Base-by-base conservation (phyloP, 2,888 invertebrate genomes). In the Oscheius sp. region DNA sequence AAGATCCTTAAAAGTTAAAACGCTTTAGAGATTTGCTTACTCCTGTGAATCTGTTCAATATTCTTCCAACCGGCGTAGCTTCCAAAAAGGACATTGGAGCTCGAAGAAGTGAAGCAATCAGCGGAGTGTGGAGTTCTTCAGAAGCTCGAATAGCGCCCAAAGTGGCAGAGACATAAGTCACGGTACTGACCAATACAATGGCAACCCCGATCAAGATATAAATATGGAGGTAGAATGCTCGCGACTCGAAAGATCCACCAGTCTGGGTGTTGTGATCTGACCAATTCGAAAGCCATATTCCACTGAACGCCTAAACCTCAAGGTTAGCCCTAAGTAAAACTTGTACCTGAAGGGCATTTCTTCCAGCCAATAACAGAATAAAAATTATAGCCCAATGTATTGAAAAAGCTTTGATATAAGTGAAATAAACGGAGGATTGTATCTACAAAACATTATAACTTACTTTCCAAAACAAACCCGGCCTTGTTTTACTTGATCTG, bases 31-130 rank as follows among this genome's bases (percentile, higher is more conserved):
- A n/a, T 2, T 46, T 3, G 12, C 66, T 66, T 34, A 75, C 78
- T 15, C 72, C 65, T n/a, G 74, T 70, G 20, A 74, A 69, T 45
- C 87, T 76, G 71, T 88, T 88, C 66, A 88, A 66, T 58, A 87
- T 76, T 31, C 86, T 79, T 55, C 88, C 87, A 29, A 79, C 71
- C 23, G 87, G 84, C 17, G 82, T 86, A 52, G 77, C 69, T 71
- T 87, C 83, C 69, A 84, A 86, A 76, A 87, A 87, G 10, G 79
- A 70, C 82, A 85, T 74, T 66, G 82, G 70, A 84, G 77, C 79
- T 29, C 77, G 74, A 5, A 87, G 70, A 4, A 87, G 74, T 50
- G 77, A 72, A 27, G 50, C 68, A 3, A 87, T 70, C 23, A 88
- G 72, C 25, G 72, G 70, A 31, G 69, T 31, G 75, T 86, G 87